Evolutionary conservation across 1,140 invertebrate species (phyloP), one percentile per base, ranked within the genome.

Genomic region (Trichonephila clavata): DNA sequence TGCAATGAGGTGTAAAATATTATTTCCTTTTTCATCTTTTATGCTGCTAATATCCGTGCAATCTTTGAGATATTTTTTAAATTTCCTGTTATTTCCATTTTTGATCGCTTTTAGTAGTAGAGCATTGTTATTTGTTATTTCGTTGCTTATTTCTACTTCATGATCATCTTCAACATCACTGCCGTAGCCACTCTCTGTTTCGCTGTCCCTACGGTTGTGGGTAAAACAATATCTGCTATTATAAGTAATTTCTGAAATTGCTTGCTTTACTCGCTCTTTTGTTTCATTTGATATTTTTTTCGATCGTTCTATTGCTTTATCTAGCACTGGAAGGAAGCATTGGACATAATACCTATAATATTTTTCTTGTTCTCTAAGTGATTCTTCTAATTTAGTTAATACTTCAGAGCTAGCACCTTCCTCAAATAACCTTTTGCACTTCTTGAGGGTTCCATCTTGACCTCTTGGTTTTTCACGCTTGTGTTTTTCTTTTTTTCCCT

Each of bases 21-120:
- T 65, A 65, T 65, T 65, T 65, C 61, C 61, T 65, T 65, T n/a
- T 65, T 65, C n/a, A 65, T 65, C 61, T 65, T 65, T 65, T 65
- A 18, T 65, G 16, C n/a, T 65, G 61, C 61, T 65, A 65, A 65
- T 65, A 65, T 65, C 61, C 61, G 61, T 65, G 61, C 16, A n/a
- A 16, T 65, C 61, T 65, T 65, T 65, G 16, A 65, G n/a, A 65
- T 18, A 18, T 65, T 65, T n/a, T n/a, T n/a, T 65, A 18, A n/a
- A 65, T 65, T 65, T 65, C 61, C 61, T 18, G 16, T 65, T 65
- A 65, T 65, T 65, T 65, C 16, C 61, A 18, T 65, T 65, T 65
- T n/a, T 65, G 61, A 65, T 18, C n/a, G n/a, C n/a, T 65, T 65
- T 65, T 65, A 18, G n/a, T 65, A 16, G 4, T 16, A 18, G n/a